These are phyloP conservation scores for Nezara viridula DNA, from an alignment of 2,888 invertebrate genomes.

Conservation along the genomic window DNA sequence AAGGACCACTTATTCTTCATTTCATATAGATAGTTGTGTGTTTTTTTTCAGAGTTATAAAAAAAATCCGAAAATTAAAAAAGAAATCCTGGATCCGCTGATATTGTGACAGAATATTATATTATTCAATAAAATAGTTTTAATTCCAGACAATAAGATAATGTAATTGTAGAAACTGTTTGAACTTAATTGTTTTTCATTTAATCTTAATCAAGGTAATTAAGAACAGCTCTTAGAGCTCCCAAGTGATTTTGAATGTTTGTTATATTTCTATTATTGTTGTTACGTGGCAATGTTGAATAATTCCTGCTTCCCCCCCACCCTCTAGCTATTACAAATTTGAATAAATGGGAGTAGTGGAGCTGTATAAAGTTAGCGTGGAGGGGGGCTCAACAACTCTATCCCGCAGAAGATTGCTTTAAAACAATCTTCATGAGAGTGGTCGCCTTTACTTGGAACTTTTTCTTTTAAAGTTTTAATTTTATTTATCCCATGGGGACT, in stretches of 20 bases:
- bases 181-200: too few species aligned
- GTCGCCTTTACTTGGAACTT: constrained; percentile 41
- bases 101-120: too few species aligned
- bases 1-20: too few species aligned
- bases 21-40: too few species aligned
- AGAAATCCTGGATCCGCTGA: too few species aligned
- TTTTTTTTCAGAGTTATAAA: too few species aligned
- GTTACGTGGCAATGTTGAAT: neutral
- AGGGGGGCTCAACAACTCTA: neutral
- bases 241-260: neutral
- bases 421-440: constrained; percentile 46
- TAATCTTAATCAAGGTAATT: neutral
- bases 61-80: too few species aligned
- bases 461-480: constrained; percentile 51
- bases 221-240: neutral
- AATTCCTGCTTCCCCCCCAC: neutral
- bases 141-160: too few species aligned
- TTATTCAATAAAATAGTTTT: too few species aligned
- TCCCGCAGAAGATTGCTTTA: constrained; percentile 42
- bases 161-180: too few species aligned
- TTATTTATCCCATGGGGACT: neutral
- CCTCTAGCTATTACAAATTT: neutral
- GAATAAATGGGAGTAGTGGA: constrained; percentile 40
- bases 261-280: neutral
- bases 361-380: neutral